phyloP scores from a whole-genome alignment of 2,113 vertebrate genomes.

The Brienomyrus brachyistius region DNA sequence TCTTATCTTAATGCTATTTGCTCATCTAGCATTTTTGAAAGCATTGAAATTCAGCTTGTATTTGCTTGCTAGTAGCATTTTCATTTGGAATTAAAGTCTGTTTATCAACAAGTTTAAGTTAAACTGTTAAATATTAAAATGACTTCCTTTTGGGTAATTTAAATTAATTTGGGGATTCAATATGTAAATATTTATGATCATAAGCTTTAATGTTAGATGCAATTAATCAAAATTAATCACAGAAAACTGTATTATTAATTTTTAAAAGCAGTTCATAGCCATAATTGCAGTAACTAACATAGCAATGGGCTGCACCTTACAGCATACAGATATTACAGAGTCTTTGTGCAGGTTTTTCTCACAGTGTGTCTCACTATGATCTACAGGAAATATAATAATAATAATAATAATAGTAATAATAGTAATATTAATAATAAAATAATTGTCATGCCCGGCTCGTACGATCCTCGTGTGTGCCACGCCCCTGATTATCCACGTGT shows the following conservation, averaged over 20 bases:
- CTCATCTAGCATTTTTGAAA: background rate
- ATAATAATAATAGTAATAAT: background rate
- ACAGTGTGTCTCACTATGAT: background rate
- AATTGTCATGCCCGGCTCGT: background rate
- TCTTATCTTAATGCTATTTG: background rate
- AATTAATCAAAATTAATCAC: background rate
- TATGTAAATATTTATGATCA: background rate
- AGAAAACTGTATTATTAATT: background rate
- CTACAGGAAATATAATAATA: background rate
- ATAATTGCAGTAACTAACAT: background rate
- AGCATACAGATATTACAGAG: background rate
- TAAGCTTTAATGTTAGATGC: background rate
- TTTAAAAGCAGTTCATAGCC: background rate
- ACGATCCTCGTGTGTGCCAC: too few species aligned
- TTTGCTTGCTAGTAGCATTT: background rate
- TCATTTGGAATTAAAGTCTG: background rate
- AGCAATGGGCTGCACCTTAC: background rate
- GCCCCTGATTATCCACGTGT: too few species aligned
- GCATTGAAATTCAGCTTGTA: background rate
- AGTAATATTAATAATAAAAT: too few species aligned
- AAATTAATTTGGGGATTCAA: background rate
- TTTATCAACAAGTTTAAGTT: background rate
- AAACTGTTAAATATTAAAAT: background rate
- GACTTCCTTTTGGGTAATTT: background rate
- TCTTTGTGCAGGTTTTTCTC: background rate